Evolutionary conservation across 2,797 vertebrate genomes (phyloP).

Genomic region (Onychomys torridus): DNA sequence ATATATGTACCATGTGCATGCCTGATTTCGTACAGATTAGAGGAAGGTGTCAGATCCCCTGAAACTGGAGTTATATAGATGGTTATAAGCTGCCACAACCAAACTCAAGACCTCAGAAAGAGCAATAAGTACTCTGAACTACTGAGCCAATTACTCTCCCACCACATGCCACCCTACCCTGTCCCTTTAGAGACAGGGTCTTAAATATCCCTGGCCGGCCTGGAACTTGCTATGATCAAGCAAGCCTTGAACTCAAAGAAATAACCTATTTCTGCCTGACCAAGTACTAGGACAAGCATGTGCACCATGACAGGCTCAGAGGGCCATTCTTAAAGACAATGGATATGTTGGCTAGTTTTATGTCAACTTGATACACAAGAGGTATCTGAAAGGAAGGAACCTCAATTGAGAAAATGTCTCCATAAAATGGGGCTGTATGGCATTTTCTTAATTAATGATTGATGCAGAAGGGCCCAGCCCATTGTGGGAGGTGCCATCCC

Average conservation of each 20-base stretch:
- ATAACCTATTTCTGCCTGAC: not conserved
- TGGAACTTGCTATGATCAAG: not conserved
- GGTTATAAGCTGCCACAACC: not conserved
- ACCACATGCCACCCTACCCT: not conserved
- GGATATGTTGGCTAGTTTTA: not conserved
- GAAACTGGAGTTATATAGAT: not conserved
- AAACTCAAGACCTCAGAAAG: not conserved
- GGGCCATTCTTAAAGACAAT: not conserved
- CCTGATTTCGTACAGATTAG: not conserved
- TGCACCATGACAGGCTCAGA: not conserved
- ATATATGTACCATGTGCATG: not conserved
- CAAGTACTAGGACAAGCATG: not conserved
- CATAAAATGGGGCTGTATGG: not conserved
- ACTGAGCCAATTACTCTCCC: not conserved
- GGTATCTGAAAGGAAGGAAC: not conserved
- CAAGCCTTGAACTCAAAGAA: not conserved
- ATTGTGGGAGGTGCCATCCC: not conserved
- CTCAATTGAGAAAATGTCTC: not conserved
- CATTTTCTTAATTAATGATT: not conserved
- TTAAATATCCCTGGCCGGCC: not conserved
- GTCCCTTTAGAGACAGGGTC: not conserved
- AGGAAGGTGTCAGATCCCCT: not conserved
- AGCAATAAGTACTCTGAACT: not conserved
- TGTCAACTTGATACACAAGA: not conserved
- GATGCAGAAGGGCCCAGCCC: not conserved